Percentiles rank a stretch among this genome's conserved stretches.
These are phyloP conservation scores for Drosophila virilis DNA, from an alignment of 1,140 invertebrate genomes.

Conservation along the genomic window DNA sequence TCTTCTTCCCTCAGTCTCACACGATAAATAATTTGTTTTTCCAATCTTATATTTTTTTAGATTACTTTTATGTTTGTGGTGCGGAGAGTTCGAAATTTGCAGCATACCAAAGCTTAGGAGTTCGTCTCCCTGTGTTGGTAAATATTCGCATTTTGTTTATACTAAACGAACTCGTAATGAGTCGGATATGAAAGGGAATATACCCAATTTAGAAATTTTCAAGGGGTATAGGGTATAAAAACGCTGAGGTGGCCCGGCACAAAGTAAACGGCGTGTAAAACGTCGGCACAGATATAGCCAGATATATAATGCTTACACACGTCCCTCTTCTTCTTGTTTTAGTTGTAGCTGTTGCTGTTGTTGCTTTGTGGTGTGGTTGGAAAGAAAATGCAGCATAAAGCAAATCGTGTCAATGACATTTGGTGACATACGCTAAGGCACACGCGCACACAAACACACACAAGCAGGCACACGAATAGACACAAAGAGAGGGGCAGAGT, in stretches of 20 bases:
- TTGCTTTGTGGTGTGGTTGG: slow-evolving; percentile 40
- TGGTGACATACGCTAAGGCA: slow-evolving; percentile 67
- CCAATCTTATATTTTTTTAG: too few relatives aligned
- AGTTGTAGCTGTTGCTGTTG: slow-evolving; percentile 26
- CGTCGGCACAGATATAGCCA: slow-evolving; percentile 56
- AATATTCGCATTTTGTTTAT: too few relatives aligned
- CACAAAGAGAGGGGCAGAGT: not conserved
- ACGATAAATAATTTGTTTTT: too few relatives aligned
- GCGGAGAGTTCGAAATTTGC: too few relatives aligned
- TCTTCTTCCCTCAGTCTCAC: not conserved
- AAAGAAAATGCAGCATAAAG: slow-evolving; percentile 71
- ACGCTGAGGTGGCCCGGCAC: slow-evolving; percentile 70
- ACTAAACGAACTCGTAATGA: too few relatives aligned
- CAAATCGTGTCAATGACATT: slow-evolving; percentile 81
- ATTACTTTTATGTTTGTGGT: too few relatives aligned
- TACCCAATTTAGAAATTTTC: not conserved
- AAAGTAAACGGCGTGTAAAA: slow-evolving; percentile 60
- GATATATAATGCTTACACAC: slow-evolving; percentile 37
- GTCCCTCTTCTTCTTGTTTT: slow-evolving; percentile 4
- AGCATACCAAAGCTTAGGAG: too few relatives aligned
- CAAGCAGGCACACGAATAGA: slow-evolving; percentile 4
- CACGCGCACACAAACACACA: slow-evolving; percentile 15
- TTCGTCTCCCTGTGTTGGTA: too few relatives aligned
- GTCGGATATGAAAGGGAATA: not conserved
- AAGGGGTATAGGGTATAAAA: slow-evolving; percentile 36